Evolutionary conservation across 2,888 invertebrate species (phyloP).

Genomic region (Lymantria monacha): DNA sequence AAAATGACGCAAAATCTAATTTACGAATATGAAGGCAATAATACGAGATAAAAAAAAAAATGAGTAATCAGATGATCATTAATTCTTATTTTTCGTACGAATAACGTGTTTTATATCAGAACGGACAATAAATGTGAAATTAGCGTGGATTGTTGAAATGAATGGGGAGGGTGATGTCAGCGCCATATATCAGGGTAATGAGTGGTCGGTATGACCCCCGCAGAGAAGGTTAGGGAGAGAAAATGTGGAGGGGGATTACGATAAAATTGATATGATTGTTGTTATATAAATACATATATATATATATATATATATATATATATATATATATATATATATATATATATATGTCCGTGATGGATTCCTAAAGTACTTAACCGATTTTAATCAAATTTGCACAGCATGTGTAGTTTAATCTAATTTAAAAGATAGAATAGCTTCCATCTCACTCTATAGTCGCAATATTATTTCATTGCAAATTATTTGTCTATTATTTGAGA

Average conservation of each 20-base stretch:
- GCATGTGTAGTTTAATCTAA: too few relatives aligned
- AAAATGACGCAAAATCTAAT: constrained; percentile 18
- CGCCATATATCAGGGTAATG: constrained; percentile 52
- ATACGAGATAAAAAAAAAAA: constrained; percentile 20
- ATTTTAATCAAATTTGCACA: too few relatives aligned
- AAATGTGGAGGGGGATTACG: constrained; percentile 4
- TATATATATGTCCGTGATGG: too few relatives aligned
- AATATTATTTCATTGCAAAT: too few relatives aligned
- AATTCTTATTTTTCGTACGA: constrained; percentile 28
- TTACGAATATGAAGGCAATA: constrained; percentile 20
- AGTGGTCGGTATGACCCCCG: constrained; percentile 39
- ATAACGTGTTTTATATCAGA: constrained; percentile 27
- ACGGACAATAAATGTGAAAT: constrained; percentile 41
- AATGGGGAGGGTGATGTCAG: constrained; percentile 54
- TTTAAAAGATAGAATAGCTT: too few relatives aligned
- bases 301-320: too few relatives aligned
- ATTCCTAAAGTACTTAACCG: too few relatives aligned
- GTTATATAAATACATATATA: too few relatives aligned
- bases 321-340: too few relatives aligned
- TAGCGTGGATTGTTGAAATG: constrained; percentile 50
- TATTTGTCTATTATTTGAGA: too few relatives aligned
- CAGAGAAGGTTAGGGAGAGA: constrained; percentile 29
- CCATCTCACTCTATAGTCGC: too few relatives aligned
- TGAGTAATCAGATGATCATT: constrained; percentile 25
- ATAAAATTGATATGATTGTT: neutral